Base-by-base conservation (phyloP, 2,113 vertebrate species). In the Brachionichthys hirsutus region DNA sequence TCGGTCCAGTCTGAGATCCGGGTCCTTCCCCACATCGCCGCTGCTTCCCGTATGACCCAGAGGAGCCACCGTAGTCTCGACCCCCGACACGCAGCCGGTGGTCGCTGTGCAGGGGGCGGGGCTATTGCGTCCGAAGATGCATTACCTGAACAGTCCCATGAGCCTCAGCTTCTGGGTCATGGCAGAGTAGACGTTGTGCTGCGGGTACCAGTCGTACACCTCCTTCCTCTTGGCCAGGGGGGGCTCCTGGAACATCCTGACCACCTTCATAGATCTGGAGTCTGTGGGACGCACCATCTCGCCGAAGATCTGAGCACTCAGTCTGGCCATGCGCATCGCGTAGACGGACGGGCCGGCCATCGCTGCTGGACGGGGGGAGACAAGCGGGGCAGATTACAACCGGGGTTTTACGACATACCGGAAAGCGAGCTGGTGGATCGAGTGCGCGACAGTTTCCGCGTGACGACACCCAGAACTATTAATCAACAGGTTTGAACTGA, bases 91-190 rank as follows among this genome's bases (percentile, higher is more conserved):
- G n/a, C n/a, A n/a, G n/a, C n/a, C n/a, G n/a, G n/a, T n/a, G n/a
- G n/a, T n/a, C n/a, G n/a, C n/a, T n/a, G n/a, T n/a, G n/a, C n/a
- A n/a, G n/a, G n/a, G n/a, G n/a, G n/a, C n/a, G n/a, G n/a, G n/a
- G n/a, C n/a, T n/a, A n/a, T n/a, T n/a, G n/a, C n/a, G n/a, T n/a
- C n/a, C n/a, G n/a, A n/a, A n/a, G n/a, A n/a, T n/a, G n/a, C n/a
- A n/a, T 15, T 83, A 98, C 97, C 97, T 98, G 90, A 97, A 99
- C 35, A 99, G 93, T 5, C 97, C 97, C 43, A 95, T 79, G 81
- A 87, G 94, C 48, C 97, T 85, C 1, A 99, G 92, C 34, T 87
- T 98, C 76, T 88, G 90, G 84, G 95, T 98, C 75, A 98, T 90
- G 3, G 83, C 86, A 0, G 91, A 91, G 62, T 98, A 99, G 42